Evolutionary conservation across 2,888 invertebrate genomes (phyloP).

Genomic region (Trissonchulus latispiculum): DNA sequence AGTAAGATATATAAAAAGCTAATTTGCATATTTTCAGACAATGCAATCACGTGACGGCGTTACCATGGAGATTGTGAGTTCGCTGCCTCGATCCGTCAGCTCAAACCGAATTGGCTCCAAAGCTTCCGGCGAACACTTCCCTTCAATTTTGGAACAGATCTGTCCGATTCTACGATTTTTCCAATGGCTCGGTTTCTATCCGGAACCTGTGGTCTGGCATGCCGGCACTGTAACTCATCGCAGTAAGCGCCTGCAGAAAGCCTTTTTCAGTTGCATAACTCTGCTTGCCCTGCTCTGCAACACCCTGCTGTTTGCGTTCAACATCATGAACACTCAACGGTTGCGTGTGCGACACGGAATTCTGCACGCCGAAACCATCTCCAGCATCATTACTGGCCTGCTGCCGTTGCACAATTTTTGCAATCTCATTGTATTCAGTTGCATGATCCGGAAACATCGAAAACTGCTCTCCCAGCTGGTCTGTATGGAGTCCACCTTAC

Average conservation of each 20-base stretch:
- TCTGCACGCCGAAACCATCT: not conserved
- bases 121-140: no score
- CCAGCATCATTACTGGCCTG: not conserved
- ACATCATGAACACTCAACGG: not conserved
- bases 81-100: no score
- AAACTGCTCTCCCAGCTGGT: slow-evolving; percentile 2
- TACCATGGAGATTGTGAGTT: no score
- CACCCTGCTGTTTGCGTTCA: not conserved
- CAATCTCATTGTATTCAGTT: not conserved
- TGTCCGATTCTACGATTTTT: not conserved
- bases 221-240: not conserved
- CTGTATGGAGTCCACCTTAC: not conserved
- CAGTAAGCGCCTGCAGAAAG: not conserved
- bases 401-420: slow-evolving; percentile 13
- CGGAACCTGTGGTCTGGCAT: not conserved
- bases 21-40: no score
- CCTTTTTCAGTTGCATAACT: not conserved
- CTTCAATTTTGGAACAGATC: not conserved
- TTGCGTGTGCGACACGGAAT: not conserved
- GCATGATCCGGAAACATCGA: not conserved
- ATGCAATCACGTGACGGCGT: no score
- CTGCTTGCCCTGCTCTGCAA: not conserved
- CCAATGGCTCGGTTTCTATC: not conserved
- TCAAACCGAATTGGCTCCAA: no score
- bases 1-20: no score